Base-by-base conservation (phyloP, 2,797 vertebrate genomes). In the Aeoliscus strigatus region DNA sequence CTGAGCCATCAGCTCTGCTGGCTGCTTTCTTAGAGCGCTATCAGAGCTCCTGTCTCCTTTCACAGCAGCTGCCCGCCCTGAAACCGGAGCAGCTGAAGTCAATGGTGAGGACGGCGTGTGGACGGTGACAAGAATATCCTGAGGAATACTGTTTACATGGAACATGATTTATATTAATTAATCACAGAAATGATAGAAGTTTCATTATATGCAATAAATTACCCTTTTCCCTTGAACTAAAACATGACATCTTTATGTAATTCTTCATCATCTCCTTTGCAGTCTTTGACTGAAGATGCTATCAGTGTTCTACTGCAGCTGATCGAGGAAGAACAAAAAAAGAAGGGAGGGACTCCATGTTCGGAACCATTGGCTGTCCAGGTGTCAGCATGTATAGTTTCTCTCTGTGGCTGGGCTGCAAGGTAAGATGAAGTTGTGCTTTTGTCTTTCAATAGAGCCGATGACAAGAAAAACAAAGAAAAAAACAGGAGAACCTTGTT, bases 31-130 rank as follows among this genome's bases (percentile, higher is more conserved):
- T 93, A 45, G 90, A 91, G 4, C 91, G 92, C 2, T 98, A 93
- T 60, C 89, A 90, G 63, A 90, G 88, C 44, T 80, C 91, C 49
- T 94, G 90, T 57, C 82, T 82, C 37, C 83, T 98, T 60, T 89
- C 94, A 55, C 86, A 92, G 44, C 93, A 96, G 79, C 89, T 98
- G 51, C 95, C 95, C 31, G 88, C 90, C 15, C 86, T 98, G 78
- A 91, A 86, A 45, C 87, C 89, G 0, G 94, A 96, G 15, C 90
- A 93, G 31, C 72, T 98, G 13, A 94, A 92, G 67, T 85, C 54
- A 15, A 91, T 95, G 93, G 94, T 97, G 77, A 86, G 85, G 26
- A 32, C 14, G 25, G 23, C n/a, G n/a, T n/a, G n/a, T n/a, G n/a
- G n/a, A n/a, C n/a, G n/a, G n/a, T n/a, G n/a, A 35, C 6, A 42